Conservation (phyloP, 2,888 invertebrate species). For the Boloria selene region DNA sequence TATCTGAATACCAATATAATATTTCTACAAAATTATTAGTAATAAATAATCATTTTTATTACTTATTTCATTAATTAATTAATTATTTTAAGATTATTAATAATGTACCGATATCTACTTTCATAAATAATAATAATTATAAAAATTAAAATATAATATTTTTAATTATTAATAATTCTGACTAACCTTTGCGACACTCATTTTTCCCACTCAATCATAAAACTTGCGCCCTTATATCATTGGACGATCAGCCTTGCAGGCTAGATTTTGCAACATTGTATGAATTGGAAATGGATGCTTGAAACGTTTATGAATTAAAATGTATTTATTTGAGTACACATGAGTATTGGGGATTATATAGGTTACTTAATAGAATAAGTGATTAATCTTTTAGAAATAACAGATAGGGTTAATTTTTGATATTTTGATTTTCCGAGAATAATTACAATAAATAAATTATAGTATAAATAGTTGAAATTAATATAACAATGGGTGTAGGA, state of each 20-base stretch:
- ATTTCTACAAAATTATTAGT: no score
- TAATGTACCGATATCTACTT: no score
- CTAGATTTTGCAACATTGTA: slow-evolving; percentile 9
- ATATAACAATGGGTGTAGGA: slow-evolving; percentile 1
- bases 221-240: no score
- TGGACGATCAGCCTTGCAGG: slow-evolving; percentile 15
- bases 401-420: neutral
- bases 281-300: slow-evolving; percentile 12
- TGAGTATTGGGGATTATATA: slow-evolving; percentile 10
- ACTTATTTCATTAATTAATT: no score
- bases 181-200: neutral
- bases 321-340: slow-evolving; percentile 15
- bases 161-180: no score
- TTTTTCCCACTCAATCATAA: neutral
- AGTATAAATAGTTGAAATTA: slow-evolving; percentile 9
- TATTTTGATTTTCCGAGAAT: neutral
- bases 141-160: no score
- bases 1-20: no score
- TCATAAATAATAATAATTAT: no score
- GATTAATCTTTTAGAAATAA: slow-evolving; percentile 8
- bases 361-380: slow-evolving; percentile 11
- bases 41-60: no score
- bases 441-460: slow-evolving; percentile 20
- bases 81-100: no score
- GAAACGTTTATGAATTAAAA: slow-evolving; percentile 26